Conservation (phyloP, 2,888 invertebrate species). For the Pseudoips prasinana region DNA sequence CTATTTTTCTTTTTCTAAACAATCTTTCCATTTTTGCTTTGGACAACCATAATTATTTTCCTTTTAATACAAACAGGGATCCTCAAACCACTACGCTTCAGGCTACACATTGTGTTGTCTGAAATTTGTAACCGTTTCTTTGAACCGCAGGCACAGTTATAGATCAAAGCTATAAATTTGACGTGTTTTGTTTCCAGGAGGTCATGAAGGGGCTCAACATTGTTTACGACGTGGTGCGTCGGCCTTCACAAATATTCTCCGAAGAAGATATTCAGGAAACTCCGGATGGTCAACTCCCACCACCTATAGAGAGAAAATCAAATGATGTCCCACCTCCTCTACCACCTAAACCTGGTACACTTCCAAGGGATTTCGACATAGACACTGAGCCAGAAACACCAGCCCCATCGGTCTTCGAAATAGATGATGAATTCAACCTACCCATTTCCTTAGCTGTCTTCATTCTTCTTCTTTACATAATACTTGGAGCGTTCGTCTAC, state of each 20-base stretch:
- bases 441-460: constrained; percentile 94
- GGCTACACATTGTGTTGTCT: constrained; percentile 33
- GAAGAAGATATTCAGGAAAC: constrained; percentile 70
- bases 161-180: constrained; percentile 26
- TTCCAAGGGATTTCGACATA: constrained; percentile 50
- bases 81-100: constrained; percentile 42
- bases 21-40: no score
- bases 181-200: constrained; percentile 78
- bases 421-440: constrained; percentile 96
- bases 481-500: constrained; percentile 92
- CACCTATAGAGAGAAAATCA: constrained; percentile 49
- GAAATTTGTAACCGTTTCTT: constrained; percentile 23
- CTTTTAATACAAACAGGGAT: constrained; percentile 46
- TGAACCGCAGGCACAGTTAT: no score
- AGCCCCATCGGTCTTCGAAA: constrained; percentile 88
- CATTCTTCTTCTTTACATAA: constrained; percentile 92
- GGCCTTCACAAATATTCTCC: constrained; percentile 85
- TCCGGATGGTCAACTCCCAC: constrained; percentile 40
- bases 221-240: constrained; percentile 89
- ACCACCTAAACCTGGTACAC: constrained; percentile 63
- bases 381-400: constrained; percentile 88
- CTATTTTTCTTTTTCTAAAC: no score
- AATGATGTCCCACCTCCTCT: constrained; percentile 71
- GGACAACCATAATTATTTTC: no score
- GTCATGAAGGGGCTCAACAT: constrained; percentile 92